Evolutionary conservation across 53 echinoderm and acorn worm species (phyloP).

Genomic region (Patiria pectinifera): DNA sequence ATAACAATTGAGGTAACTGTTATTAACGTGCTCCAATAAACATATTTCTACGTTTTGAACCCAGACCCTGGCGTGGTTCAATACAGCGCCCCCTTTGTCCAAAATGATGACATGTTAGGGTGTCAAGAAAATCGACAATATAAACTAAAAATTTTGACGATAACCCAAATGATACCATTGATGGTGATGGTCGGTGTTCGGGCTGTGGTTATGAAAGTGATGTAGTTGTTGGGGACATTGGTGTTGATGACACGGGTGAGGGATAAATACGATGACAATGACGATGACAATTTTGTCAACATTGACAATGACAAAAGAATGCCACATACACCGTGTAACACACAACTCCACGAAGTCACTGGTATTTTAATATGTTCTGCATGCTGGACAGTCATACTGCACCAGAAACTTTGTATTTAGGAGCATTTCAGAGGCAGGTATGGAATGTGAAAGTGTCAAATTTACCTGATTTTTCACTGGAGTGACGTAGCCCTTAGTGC

Average conservation of each 20-base stretch:
- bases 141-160: too few species aligned
- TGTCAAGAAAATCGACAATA: too few species aligned
- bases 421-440: neutral
- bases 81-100: too few species aligned
- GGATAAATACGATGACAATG: neutral
- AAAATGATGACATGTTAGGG: too few species aligned
- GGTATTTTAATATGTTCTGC: neutral
- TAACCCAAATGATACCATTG: too few species aligned
- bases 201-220: neutral
- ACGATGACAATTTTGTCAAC: neutral
- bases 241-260: neutral
- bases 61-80: too few species aligned
- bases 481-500: slow-evolving; percentile 81
- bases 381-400: neutral
- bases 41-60: too few species aligned
- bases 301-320: neutral
- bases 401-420: neutral
- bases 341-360: too few species aligned
- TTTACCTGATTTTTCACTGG: slow-evolving; percentile 86
- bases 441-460: neutral
- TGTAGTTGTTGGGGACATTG: neutral
- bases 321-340: neutral
- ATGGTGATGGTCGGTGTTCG: too few species aligned
- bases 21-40: too few species aligned
- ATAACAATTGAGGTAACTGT: too few species aligned